These are phyloP conservation scores for Spea hammondii DNA, from an alignment of 2,797 vertebrate species.

Conservation along the genomic window DNA sequence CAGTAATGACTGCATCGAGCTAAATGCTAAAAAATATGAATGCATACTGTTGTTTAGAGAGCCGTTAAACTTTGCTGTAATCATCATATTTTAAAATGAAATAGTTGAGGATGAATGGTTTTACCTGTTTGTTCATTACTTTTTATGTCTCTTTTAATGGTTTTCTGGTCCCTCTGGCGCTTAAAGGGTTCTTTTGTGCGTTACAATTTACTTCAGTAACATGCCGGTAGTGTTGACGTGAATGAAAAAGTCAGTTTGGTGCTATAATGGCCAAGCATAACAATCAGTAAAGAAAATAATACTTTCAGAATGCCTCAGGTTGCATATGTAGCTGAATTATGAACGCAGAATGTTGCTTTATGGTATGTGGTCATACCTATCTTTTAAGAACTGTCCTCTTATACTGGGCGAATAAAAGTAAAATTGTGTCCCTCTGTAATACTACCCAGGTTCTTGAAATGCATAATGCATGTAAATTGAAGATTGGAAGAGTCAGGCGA, in stretches of 20 bases:
- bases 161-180: constrained; percentile 12
- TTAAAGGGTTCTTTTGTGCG: constrained; percentile 22
- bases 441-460: no score
- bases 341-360: no score
- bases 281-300: not conserved
- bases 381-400: no score
- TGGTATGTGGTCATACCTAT: no score
- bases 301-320: no score
- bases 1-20: constrained; percentile 41
- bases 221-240: not conserved
- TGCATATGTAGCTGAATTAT: no score
- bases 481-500: no score
- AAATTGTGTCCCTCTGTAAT: no score
- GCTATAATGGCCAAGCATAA: not conserved
- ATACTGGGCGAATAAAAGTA: no score
- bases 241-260: not conserved
- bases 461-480: no score
- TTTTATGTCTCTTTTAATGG: constrained; percentile 27
- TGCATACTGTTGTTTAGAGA: constrained; percentile 32
- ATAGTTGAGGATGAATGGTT: constrained; percentile 33
- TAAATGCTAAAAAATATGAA: constrained; percentile 42
- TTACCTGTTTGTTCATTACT: constrained; percentile 33
- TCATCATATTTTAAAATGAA: constrained; percentile 51
- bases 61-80: constrained; percentile 39
- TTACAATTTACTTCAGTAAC: constrained; percentile 7